Evolutionary conservation across 2,888 invertebrate genomes (phyloP), one percentile per base, ranked within the genome.

Genomic region (Schizotus pectinicornis): DNA sequence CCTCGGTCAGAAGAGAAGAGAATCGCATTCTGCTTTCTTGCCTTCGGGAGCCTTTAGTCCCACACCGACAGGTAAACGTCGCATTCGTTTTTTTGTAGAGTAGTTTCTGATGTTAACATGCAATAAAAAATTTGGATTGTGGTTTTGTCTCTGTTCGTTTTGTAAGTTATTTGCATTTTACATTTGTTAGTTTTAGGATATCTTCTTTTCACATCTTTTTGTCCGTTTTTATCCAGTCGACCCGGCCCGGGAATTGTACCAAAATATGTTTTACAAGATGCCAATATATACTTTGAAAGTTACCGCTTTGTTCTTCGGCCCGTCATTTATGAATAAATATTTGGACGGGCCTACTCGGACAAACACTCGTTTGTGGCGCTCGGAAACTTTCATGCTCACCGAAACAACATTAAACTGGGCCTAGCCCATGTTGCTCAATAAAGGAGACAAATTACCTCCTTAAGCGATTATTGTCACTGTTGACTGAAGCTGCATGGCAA

Each of bases 31-130:
- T 72, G 72, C 72, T 73, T 69, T 63, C 68, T 67, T 72, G 69
- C 66, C 69, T 67, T 68, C 68, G 63, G 71, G 65, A 70, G 69
- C 70, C 67, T 65, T 73, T 48, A 68, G 68, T 67, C 66, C 70
- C 68, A 69, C 69, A 70, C 72, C 72, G 74, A 72, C 77, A 77
- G 76, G 76, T 76, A 77, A 71, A 74, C 72, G 67, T 62, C 60
- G 61, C 63, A 64, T 64, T 67, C 48, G 55, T 70, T 73, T 71
- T 71, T 74, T 74, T 72, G 71, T 72, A 64, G 69, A 74, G 74
- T 73, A 75, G 77, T 74, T 75, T 76, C 71, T 73, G 76, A 76
- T 77, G 77, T 77, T 77, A 75, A 76, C 76, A 77, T 73, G 75
- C 74, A 73, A 76, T 77, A 77, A 76, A 76, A 74, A 72, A 72